Evolutionary conservation across 2,888 invertebrate species (phyloP), one percentile per base, ranked within the genome.

Genomic region (Leucoptera coffeella): DNA sequence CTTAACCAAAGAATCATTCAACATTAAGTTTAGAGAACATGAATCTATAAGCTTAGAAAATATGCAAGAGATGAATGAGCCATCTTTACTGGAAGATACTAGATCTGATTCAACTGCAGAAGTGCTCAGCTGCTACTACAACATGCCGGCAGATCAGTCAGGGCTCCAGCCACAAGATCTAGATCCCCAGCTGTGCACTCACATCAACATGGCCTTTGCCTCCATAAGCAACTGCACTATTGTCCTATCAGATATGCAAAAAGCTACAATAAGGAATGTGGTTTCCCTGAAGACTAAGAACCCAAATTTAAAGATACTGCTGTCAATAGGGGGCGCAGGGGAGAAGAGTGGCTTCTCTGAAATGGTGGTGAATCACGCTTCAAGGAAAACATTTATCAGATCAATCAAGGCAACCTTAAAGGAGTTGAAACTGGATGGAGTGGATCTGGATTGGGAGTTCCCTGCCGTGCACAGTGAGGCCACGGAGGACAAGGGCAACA

Each of bases 361-460:
- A 26, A 86, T 89, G 83, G 82, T 88, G 1, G 42, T 60, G 6
- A 75, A 80, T 45, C 85, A 86, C 50, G 67, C 73, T 1, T 78
- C 75, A 27, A 75, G 89, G 32, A 85, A 85, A 60, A 52, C 46
- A 14, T 78, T 78, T 31, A 72, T 78, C 10, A 62, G 52, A 34
- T 77, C 78, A 0, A 39, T 78, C 1, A 75, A 73, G 35, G 45
- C 59, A 31, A 49, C 74, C 21, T 55, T 81, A 15, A 61, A 61
- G 31, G 54, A 58, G 14, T 73, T 74, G 33, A 59, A 59, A 19
- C 51, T 84, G 14, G 84, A 86, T 50, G 85, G 85, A 4, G 50
- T 85, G 2, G 85, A 90, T 53, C 53, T 89, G 15, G 90, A 90
- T 46, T 90, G 88, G 88, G 92, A 92, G 47, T 92, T 90, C 51